These are phyloP conservation scores for Thymelicus sylvestris DNA, from an alignment of 2,888 invertebrate genomes.

Conservation along the genomic window DNA sequence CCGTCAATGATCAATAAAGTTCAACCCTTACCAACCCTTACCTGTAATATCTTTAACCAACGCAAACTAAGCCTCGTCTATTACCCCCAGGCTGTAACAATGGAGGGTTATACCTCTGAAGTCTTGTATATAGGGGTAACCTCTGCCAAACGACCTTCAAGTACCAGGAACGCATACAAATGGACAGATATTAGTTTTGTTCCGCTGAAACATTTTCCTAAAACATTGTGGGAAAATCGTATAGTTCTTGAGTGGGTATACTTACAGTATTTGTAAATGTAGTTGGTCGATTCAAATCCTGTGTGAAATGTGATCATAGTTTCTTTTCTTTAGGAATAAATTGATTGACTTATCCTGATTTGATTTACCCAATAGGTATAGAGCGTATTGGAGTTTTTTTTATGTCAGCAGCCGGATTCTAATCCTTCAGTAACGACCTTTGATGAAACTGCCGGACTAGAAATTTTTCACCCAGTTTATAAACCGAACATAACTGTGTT, in stretches of 20 bases:
- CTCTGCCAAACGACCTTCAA: constrained; percentile 19
- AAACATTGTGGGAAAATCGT: constrained; percentile 13
- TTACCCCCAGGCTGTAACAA: constrained; percentile 3
- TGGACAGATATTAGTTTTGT: constrained; percentile 23
- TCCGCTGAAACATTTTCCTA: not conserved
- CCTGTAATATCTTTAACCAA: constrained; percentile 7
- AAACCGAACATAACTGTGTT: no score
- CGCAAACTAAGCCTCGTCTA: constrained; percentile 1
- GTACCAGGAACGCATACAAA: constrained; percentile 38
- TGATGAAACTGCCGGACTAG: no score
- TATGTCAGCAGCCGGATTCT: no score
- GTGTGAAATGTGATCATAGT: no score
- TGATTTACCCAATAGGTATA: no score
- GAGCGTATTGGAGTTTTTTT: no score
- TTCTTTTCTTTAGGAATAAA: no score
- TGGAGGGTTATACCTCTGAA: constrained; percentile 12
- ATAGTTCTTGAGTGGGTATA: not conserved
- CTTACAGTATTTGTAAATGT: not conserved
- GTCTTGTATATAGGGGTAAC: constrained; percentile 14
- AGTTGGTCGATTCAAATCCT: not conserved
- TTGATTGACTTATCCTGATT: no score
- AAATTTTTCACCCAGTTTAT: no score
- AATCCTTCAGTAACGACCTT: no score
- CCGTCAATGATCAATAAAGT: no score
- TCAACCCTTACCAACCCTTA: constrained; percentile 13